Conservation (phyloP, 2,797 vertebrate species). For the Takifugu rubripes region DNA sequence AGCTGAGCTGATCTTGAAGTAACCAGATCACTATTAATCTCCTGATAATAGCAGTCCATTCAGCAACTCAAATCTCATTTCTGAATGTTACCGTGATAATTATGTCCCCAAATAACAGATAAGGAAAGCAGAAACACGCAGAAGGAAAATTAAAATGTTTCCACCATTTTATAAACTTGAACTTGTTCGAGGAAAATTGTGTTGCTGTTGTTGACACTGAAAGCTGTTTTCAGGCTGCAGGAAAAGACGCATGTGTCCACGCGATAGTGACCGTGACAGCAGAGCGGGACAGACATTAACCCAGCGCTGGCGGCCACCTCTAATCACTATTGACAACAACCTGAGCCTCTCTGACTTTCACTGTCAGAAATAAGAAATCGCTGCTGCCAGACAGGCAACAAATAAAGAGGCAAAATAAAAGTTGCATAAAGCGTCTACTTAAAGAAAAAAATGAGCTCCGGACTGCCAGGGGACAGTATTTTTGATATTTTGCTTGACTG, state of each 20-base stretch:
- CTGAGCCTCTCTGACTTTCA: slow-evolving; percentile 74
- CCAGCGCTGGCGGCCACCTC: slow-evolving; percentile 56
- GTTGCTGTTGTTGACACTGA: no score
- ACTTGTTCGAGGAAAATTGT: no score
- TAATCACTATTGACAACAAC: slow-evolving; percentile 75
- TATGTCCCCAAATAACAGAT: no score
- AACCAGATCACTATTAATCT: no score
- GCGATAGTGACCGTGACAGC: slow-evolving; percentile 55
- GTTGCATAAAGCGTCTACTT: slow-evolving; percentile 46
- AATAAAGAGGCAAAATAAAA: slow-evolving; percentile 56
- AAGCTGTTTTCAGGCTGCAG: slow-evolving; percentile 28
- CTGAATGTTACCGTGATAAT: no score
- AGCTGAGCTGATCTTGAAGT: slow-evolving; percentile 15
- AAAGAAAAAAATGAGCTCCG: slow-evolving; percentile 24
- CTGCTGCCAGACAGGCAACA: slow-evolving; percentile 59
- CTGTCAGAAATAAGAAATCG: slow-evolving; percentile 49
- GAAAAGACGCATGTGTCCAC: slow-evolving; percentile 41
- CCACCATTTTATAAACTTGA: no score
- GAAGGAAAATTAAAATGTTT: no score
- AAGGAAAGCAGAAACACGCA: no score
- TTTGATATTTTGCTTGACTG: slow-evolving; percentile 21
- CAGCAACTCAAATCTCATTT: no score
- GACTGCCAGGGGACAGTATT: slow-evolving; percentile 5
- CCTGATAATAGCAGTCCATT: no score
- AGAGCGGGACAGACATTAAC: slow-evolving; percentile 55